Evolutionary conservation across 2,888 invertebrate species (phyloP), one percentile per base, ranked within the genome.

Genomic region (Dysmachus trigonus): DNA sequence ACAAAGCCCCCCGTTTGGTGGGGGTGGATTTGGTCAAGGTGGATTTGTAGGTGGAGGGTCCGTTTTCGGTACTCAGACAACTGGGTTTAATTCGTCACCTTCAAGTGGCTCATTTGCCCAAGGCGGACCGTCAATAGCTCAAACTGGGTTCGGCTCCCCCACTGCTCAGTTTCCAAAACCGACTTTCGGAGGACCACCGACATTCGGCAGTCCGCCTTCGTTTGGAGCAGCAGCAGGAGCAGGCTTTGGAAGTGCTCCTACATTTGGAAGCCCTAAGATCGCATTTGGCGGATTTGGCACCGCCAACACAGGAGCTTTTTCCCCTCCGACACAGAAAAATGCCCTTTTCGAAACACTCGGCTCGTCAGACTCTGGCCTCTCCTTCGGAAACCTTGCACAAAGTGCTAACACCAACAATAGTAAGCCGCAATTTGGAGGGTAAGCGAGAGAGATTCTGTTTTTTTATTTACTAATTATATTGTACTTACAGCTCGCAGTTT

Each of bases 371-470:
- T 88, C 90, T 1, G 90, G 91, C 0, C 87, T 92, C 15, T 91
- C 92, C 0, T 92, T 92, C 88, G 92, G 92, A 0, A 92, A 92
- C 88, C 89, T 92, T 79, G 92, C 92, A 5, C 91, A 92, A 79
- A 90, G 89, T 41, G 89, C 90, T 3, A 91, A 90, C 84, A 71
- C 89, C 2, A 90, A 90, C 87, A 88, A 89, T 18, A 90, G 90
- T 47, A 92, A 92, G 81, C 90, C 91, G 1, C 88, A 90, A n/a
- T 92, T 91, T 88, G 92, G 92, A 88, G 92, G 92, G 91, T 85
- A 51, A 85, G 33, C 47, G 18, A 10, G 31, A 4, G 27, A 5
- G 6, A 27, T 27, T 41, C 2, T 1, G 7, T 33, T 53, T 81
- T 33, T 53, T 31, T 30, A 31, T 8, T 1, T 77, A 38, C 18